phyloP scores from a whole-genome alignment of 2,797 vertebrate genomes.

The Silurus lanzhouensis region DNA sequence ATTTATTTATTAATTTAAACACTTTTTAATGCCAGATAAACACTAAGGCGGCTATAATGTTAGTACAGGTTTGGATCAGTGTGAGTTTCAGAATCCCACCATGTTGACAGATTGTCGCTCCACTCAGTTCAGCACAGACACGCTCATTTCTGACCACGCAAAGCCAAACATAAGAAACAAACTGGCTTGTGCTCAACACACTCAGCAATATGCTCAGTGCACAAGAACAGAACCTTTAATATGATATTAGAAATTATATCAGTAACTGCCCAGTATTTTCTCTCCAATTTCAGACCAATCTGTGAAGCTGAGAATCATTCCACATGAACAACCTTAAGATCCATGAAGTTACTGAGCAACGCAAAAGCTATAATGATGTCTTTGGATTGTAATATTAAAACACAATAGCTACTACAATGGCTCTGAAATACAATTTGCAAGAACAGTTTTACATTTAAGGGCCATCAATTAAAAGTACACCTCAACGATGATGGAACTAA shows the following conservation, averaged over 20 bases:
- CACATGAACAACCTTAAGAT: no score
- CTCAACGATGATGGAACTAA: no score
- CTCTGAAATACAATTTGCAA: no score
- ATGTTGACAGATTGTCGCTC: slow-evolving; percentile 11
- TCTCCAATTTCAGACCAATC: no score
- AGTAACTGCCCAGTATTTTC: background rate
- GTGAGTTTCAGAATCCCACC: background rate
- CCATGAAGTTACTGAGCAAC: no score
- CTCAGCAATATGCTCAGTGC: background rate
- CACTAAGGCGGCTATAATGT: background rate
- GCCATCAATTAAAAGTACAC: no score
- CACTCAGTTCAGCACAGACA: slow-evolving; percentile 4
- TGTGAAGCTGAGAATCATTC: no score
- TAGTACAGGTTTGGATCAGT: background rate
- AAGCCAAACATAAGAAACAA: slow-evolving; percentile 8
- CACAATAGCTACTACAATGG: no score
- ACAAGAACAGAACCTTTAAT: background rate
- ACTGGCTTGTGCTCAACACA: background rate
- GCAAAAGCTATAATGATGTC: no score
- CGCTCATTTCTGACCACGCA: slow-evolving; percentile 8
- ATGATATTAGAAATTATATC: background rate
- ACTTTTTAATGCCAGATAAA: background rate
- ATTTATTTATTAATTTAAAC: no score
- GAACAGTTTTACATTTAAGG: no score
- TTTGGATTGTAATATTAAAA: no score